Percentiles rank a stretch among this genome's conserved stretches.
Evolutionary conservation across 1,140 invertebrate species (phyloP).

Genomic region (Thereuonema tuberculata): DNA sequence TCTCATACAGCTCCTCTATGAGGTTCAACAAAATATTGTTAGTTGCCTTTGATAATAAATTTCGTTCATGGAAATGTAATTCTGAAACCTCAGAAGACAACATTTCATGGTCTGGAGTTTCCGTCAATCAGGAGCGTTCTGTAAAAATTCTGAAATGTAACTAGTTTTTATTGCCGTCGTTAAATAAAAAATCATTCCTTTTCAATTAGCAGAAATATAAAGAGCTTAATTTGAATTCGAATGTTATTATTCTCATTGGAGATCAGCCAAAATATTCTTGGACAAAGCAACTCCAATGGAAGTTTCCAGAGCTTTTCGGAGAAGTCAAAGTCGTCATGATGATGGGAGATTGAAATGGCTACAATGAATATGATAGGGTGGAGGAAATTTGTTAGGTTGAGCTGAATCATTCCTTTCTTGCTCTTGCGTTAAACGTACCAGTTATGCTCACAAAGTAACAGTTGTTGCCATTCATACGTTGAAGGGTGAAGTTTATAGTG

Average conservation of each 20-base stretch:
- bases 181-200: not conserved
- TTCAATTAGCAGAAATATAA: not conserved
- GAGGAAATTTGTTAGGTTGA: not conserved
- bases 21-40: not conserved
- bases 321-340: not conserved
- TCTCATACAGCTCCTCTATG: not conserved
- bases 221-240: not conserved
- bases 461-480: not conserved
- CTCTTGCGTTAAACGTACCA: not conserved
- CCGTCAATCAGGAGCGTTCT: not conserved
- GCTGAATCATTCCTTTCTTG: not conserved
- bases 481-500: not conserved
- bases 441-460: not conserved
- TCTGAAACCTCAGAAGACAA: too few relatives aligned
- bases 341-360: not conserved
- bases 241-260: not conserved
- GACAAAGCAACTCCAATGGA: not conserved
- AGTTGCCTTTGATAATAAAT: not conserved
- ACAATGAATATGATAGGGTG: not conserved
- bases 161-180: not conserved
- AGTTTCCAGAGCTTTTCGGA: not conserved
- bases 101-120: too few relatives aligned
- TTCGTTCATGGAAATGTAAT: too few relatives aligned
- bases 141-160: not conserved
- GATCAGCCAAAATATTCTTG: not conserved